Evolutionary conservation across 2,888 invertebrate genomes (phyloP), one percentile per base, ranked within the genome.

Genomic region (Eupithecia abbreviata): DNA sequence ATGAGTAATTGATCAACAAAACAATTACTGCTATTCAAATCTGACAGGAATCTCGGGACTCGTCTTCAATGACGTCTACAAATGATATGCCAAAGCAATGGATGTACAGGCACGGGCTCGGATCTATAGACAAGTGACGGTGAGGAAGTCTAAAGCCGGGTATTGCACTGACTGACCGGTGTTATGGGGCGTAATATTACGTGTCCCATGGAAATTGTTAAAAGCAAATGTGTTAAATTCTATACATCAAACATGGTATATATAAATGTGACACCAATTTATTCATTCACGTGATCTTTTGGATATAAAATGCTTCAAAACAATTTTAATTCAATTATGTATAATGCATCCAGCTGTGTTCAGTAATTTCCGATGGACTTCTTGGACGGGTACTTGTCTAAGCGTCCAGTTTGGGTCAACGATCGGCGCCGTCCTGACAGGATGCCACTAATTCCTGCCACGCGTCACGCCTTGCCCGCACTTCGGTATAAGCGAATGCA

Each of bases 381-480:
- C 51, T 72, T 75, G n/a, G 70, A 66, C 13, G 69, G 67, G 13
- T 72, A 55, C 58, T 73, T 77, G 67, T 77, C 67, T 77, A 77
- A 42, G 45, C 45, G 76, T 18, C 51, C 73, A 81, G 78, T 83
- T 72, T 85, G 79, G 92, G 91, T 92, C 91, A 93, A 91, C 86
- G 93, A 80, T 89, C 93, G 88, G 83, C 86, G 86, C 83, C 89
- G 90, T 92, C 91, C 92, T 90, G 91, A 84, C 92, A 93, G 93
- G 93, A 93, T 91, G 91, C 90, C 88, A 87, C 89, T 92, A 92
- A 92, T 93, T 92, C 92, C 89, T 89, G 88, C 87, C 91, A 91
- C 92, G 90, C 90, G 91, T 87, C 82, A 78, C 80, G 76, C 78
- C 82, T 78, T 75, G 66, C 77, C 75, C 71, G 71, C 78, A 68